These are phyloP conservation scores for Alethe castanea DNA, from an alignment of 2,113 vertebrate genomes.

Conservation along the genomic window DNA sequence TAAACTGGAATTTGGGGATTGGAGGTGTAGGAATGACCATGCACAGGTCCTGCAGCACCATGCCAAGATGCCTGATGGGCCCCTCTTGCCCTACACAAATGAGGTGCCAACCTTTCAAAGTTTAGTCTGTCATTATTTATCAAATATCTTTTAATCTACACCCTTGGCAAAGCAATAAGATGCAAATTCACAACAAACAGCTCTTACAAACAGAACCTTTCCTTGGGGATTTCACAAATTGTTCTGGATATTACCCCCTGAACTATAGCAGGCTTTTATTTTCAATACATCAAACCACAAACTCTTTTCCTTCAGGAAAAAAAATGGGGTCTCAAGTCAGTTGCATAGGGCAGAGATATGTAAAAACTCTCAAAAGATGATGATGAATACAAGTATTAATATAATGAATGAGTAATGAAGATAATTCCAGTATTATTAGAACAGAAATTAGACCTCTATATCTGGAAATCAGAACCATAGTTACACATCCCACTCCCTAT, in stretches of 20 bases:
- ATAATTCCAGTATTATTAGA: not conserved
- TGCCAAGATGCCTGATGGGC: rapidly evolving
- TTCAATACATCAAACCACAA: not conserved
- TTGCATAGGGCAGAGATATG: not conserved
- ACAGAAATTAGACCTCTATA: not conserved
- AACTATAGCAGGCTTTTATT: not conserved
- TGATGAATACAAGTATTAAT: not conserved
- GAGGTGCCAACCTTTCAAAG: not conserved
- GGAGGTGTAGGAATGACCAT: not conserved
- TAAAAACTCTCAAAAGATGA: not conserved
- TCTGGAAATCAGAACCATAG: not conserved
- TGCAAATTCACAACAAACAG: not conserved
- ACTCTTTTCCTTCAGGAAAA: not conserved
- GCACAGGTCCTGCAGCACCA: not conserved
- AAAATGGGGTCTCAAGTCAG: not conserved
- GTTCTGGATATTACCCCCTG: not conserved
- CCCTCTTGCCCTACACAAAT: not conserved
- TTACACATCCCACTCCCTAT: not conserved
- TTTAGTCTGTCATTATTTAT: not conserved
- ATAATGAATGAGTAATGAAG: not conserved
- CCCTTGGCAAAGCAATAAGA: not conserved
- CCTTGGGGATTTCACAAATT: not conserved
- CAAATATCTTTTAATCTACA: not conserved
- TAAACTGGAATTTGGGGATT: not conserved
- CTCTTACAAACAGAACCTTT: not conserved